A percentile compares a stretch with the other conserved stretches of the same genome.
Conservation (phyloP, 2,888 invertebrate species). For the Thera britannica region DNA sequence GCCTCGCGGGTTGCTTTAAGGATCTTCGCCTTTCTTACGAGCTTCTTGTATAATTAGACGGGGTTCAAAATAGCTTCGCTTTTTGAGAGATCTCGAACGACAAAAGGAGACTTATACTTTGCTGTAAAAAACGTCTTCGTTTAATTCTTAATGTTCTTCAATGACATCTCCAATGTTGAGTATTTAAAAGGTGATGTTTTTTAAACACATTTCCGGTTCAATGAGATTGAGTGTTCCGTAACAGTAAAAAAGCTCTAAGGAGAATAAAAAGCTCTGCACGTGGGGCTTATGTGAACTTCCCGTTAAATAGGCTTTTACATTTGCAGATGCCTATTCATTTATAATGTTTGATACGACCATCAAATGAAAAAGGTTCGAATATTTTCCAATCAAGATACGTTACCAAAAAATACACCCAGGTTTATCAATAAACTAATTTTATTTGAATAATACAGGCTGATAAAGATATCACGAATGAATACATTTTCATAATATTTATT, state of each 20-base stretch:
- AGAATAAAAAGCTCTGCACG: conserved; percentile 52
- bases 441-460: conserved; percentile 41
- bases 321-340: conserved; percentile 28
- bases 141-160: conserved; percentile 70
- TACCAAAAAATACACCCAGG: conserved; percentile 19
- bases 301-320: conserved; percentile 26
- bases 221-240: conserved; percentile 59
- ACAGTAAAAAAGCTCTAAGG: conserved; percentile 50
- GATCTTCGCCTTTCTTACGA: conserved; percentile 56
- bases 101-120: conserved; percentile 70
- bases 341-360: conserved; percentile 18
- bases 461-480: conserved; percentile 39
- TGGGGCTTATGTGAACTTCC: conserved; percentile 44
- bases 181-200: conserved; percentile 64
- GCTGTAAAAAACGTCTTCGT: conserved; percentile 62
- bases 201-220: conserved; percentile 72
- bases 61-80: conserved; percentile 67
- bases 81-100: conserved; percentile 73
- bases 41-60: conserved; percentile 75
- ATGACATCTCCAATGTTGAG: conserved; percentile 65
- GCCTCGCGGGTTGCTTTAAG: conserved; percentile 67
- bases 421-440: conserved; percentile 37
- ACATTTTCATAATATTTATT: conserved; percentile 44
- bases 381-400: conserved; percentile 27
- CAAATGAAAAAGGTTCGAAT: conserved; percentile 25